Evolutionary conservation across 2,888 invertebrate species (phyloP).

Genomic region (Tenthredo amoena): DNA sequence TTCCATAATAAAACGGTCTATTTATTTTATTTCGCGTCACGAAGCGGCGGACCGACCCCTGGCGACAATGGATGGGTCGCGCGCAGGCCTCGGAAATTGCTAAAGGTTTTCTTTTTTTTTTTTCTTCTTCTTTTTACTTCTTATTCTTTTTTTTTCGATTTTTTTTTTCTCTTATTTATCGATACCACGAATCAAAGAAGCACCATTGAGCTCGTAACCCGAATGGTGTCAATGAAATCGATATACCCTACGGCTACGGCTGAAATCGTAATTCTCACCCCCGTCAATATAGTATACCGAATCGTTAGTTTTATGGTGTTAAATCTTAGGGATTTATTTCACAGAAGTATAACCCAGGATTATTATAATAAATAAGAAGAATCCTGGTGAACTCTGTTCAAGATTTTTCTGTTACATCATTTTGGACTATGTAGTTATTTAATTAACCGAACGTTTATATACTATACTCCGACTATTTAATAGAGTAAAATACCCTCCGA

Average conservation of each 20-base stretch:
- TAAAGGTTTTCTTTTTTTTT: slow-evolving; percentile 25
- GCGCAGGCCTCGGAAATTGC: slow-evolving; percentile 52
- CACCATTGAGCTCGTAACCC: slow-evolving; percentile 36
- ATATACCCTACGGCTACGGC: background rate
- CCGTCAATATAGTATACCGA: background rate
- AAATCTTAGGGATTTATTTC: background rate
- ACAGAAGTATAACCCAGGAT: background rate
- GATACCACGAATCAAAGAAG: slow-evolving; percentile 52
- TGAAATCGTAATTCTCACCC: background rate
- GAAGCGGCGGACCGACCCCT: slow-evolving; percentile 32
- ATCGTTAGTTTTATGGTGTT: slow-evolving; percentile 20
- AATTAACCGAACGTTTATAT: background rate
- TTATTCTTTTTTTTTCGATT: background rate
- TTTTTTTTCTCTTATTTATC: slow-evolving; percentile 35
- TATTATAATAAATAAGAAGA: background rate
- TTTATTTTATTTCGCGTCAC: slow-evolving; percentile 53
- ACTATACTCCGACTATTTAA: background rate
- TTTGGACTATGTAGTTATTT: background rate
- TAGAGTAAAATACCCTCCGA: background rate
- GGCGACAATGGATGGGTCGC: slow-evolving; percentile 49
- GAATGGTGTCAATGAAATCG: slow-evolving; percentile 33
- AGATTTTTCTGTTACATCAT: background rate
- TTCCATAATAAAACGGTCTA: slow-evolving; percentile 57
- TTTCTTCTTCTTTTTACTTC: slow-evolving; percentile 19
- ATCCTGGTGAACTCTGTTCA: too few species aligned